Evolutionary conservation across 2,797 vertebrate genomes (phyloP), one percentile per base, ranked within the genome.

Genomic region (Lepilemur septentrionalis): DNA sequence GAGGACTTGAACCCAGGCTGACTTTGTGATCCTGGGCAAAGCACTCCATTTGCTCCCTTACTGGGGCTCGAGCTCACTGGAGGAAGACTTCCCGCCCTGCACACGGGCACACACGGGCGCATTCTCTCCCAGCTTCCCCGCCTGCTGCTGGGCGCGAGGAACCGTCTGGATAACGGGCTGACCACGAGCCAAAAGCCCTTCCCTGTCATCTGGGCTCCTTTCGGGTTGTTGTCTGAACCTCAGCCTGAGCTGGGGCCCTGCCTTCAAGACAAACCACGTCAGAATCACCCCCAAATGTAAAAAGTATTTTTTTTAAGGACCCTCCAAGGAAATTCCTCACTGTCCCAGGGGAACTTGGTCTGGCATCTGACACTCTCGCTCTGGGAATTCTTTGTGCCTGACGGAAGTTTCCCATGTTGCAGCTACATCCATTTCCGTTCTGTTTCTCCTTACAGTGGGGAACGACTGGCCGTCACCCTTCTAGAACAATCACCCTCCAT

Each of bases 381-480:
- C 28, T 43, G 65, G 79, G 79, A 96, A 95, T 94, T 94, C 48
- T 92, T 55, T 78, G 70, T 80, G 57, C 84, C 73, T 85, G 25
- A 61, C 48, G 76, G 28, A 95, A 83, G 89, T 95, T 96, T 97
- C 96, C 93, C 89, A 90, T 83, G 75, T 50, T 76, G 50, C 22
- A 88, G 65, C 76, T 85, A 52, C 14, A 28, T 75, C 43, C 59
- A 28, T 85, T 90, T 98, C 85, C 57, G 18, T 52, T 41, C 95
- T 48, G 41, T 46, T 76, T 93, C 92, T 63, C 55, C 38, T 32
- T 43, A 6, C n/a, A 38, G 57, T 38, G 48, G 69, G 75, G 73
- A 89, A 61, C 4, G 61, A 48, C 8, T 38, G n/a, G 50, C 57
- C 63, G 12, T 82, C 78, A 14, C 14, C 83, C 35, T 52, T 84